These are phyloP conservation scores for Carposina sasakii DNA, from an alignment of 1,140 invertebrate genomes.

Conservation along the genomic window DNA sequence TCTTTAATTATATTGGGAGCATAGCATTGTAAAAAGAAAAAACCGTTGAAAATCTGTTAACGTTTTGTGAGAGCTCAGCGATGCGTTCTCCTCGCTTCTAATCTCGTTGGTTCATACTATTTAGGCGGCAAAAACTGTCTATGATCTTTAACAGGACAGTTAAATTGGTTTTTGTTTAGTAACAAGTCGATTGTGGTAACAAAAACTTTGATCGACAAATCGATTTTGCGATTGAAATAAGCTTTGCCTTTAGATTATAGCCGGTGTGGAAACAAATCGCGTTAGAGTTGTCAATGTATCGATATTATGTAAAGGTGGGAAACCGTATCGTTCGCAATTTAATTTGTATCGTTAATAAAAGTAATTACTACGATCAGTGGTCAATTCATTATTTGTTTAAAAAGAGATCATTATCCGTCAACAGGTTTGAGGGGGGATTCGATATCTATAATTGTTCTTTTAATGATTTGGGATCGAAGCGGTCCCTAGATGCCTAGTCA, in stretches of 20 bases:
- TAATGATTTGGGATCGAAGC: constrained; percentile 66
- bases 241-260: too few relatives aligned
- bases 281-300: too few relatives aligned
- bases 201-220: constrained; percentile 28
- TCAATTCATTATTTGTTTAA: constrained; percentile 45
- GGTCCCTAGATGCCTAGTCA: constrained; percentile 65
- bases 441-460: constrained; percentile 72
- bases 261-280: too few relatives aligned
- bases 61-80: constrained; percentile 52
- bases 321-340: constrained; percentile 21
- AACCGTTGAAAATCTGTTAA: constrained; percentile 60
- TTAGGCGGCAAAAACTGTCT: constrained; percentile 46
- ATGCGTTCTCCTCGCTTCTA: constrained; percentile 40
- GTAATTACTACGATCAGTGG: constrained; percentile 24
- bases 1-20: constrained; percentile 56
- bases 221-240: too few relatives aligned
- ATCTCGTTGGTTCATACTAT: constrained; percentile 51
- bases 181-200: constrained; percentile 31
- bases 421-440: constrained; percentile 66
- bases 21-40: constrained; percentile 53
- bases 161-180: constrained; percentile 54
- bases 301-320: too few relatives aligned
- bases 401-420: constrained; percentile 65
- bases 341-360: constrained; percentile 29
- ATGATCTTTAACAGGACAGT: constrained; percentile 53